phyloP scores from a whole-genome alignment of 2,888 invertebrate genomes.

The Yponomeuta plumbellus region DNA sequence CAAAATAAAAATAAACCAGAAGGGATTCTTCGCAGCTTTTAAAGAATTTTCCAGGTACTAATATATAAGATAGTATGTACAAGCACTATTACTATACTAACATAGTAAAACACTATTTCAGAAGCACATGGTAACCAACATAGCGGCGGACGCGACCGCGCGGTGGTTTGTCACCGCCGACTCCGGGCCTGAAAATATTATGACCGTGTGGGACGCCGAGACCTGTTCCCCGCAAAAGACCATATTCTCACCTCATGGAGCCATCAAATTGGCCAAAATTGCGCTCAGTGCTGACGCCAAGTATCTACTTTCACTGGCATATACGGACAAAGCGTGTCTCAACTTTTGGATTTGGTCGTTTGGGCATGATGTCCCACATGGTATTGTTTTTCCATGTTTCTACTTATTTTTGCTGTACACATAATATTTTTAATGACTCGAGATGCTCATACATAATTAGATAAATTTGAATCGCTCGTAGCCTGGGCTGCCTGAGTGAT shows the following conservation, averaged over 20 bases:
- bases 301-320: conserved; percentile 74
- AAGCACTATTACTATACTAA: no score
- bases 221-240: conserved; percentile 70
- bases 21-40: no score
- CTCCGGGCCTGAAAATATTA: conserved; percentile 69
- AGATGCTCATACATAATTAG: not conserved
- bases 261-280: conserved; percentile 48
- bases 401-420: not conserved
- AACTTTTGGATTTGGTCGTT: conserved; percentile 80
- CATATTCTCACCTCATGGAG: conserved; percentile 71
- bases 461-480: no score
- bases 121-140: conserved; percentile 68
- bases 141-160: conserved; percentile 69
- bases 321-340: conserved; percentile 57
- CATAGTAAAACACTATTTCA: conserved; percentile 42
- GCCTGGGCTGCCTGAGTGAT: no score
- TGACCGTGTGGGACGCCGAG: conserved; percentile 77
- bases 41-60: no score
- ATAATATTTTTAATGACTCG: not conserved
- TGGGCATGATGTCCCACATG: conserved; percentile 69
- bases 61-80: no score
- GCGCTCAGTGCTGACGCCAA: conserved; percentile 75
- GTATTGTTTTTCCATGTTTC: conserved; percentile 38
- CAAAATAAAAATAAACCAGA: no score
- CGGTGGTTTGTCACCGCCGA: conserved; percentile 78